Evolutionary conservation across 2,113 vertebrate species (phyloP).

Genomic region (Cynoglossus semilaevis): DNA sequence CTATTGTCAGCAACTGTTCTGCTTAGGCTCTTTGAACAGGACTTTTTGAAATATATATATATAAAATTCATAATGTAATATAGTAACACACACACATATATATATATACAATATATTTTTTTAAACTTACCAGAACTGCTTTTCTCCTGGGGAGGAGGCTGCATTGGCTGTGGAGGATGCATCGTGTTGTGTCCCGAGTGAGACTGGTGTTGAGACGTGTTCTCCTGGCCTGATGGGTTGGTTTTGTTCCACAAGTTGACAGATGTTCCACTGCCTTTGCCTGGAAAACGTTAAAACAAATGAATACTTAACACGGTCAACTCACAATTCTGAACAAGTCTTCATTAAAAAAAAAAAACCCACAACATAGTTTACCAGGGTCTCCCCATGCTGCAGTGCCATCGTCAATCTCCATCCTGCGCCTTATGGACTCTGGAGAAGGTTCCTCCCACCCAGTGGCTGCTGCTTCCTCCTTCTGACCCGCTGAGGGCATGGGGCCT

Average conservation of each 20-base stretch:
- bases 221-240: slow-evolving; percentile 81
- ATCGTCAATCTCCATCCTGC: slow-evolving; percentile 96
- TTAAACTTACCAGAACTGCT: slow-evolving; percentile 78
- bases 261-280: slow-evolving; percentile 68
- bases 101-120: no score
- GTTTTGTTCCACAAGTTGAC: slow-evolving; percentile 96
- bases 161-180: slow-evolving; percentile 57
- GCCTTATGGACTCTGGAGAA: slow-evolving; percentile 91
- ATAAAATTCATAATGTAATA: no score
- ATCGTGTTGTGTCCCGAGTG: slow-evolving; percentile 47
- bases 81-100: no score
- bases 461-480: slow-evolving; percentile 83
- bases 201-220: slow-evolving; percentile 62
- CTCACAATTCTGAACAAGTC: background rate
- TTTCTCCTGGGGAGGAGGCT: slow-evolving; percentile 76
- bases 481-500: slow-evolving; percentile 81
- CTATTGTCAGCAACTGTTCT: no score
- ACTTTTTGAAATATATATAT: no score
- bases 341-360: background rate
- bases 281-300: slow-evolving; percentile 27
- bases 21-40: no score
- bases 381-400: slow-evolving; percentile 98
- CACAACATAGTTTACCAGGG: slow-evolving; percentile 68
- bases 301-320: background rate
- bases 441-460: slow-evolving; percentile 95